A percentile compares a stretch with the other conserved stretches of the same genome.
phyloP scores from a whole-genome alignment of 1,140 invertebrate species.

The Hyphantria cunea region DNA sequence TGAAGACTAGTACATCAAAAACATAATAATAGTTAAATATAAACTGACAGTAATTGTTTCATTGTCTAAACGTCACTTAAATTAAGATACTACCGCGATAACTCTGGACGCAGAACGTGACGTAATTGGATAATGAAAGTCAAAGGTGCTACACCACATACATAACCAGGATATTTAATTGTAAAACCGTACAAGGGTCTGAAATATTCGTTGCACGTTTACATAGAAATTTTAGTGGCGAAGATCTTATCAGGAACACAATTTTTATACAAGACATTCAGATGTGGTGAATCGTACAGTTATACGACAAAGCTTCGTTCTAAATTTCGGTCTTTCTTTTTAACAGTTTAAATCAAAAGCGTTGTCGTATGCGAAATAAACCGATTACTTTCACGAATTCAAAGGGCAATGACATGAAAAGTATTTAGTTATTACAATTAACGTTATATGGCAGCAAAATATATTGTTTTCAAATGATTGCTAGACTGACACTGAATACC shows the following conservation, averaged over 20 bases:
- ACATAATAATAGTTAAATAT: too few relatives aligned
- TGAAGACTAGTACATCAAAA: too few relatives aligned
- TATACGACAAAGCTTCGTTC: background rate
- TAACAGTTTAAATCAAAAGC: too few relatives aligned
- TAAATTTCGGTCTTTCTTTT: background rate
- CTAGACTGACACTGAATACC: background rate
- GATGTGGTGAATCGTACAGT: too few relatives aligned
- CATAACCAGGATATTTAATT: conserved; percentile 19
- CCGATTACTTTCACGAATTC: too few relatives aligned
- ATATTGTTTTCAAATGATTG: too few relatives aligned
- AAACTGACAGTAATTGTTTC: conserved; percentile 43
- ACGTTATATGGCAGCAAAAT: too few relatives aligned
- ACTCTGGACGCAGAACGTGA: conserved; percentile 33
- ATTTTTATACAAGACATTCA: too few relatives aligned
- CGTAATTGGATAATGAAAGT: conserved; percentile 43
- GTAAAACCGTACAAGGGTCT: conserved; percentile 8
- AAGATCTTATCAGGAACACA: conserved; percentile 5
- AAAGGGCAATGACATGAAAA: too few relatives aligned
- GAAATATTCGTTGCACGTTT: conserved; percentile 22
- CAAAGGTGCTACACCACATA: conserved; percentile 27
- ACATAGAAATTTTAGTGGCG: conserved; percentile 13
- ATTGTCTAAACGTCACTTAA: conserved; percentile 40
- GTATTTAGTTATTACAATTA: too few relatives aligned
- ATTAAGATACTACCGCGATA: conserved; percentile 38
- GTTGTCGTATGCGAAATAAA: too few relatives aligned